Conservation (phyloP, 2,113 vertebrate genomes). For the Malurus cyaneus region DNA sequence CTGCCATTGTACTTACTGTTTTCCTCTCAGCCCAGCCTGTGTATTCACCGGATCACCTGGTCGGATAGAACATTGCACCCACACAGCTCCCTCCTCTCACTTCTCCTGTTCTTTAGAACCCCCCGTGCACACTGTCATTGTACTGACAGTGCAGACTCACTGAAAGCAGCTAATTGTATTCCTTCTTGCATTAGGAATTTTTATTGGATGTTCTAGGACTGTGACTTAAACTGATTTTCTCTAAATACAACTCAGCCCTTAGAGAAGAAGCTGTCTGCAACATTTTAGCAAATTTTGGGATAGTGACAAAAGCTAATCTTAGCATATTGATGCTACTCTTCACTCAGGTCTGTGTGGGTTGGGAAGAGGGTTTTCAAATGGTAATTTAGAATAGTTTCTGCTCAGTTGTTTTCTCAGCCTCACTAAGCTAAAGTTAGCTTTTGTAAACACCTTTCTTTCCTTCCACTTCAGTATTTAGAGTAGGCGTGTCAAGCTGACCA, state of each 20-base stretch:
- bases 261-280: not conserved
- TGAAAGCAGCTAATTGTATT: not conserved
- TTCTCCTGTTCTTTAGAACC: not conserved
- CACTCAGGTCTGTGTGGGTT: not conserved
- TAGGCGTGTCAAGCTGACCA: not conserved
- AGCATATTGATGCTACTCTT: not conserved
- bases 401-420: not conserved
- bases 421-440: not conserved
- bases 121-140: rapidly evolving
- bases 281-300: not conserved
- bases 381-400: not conserved
- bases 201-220: not conserved
- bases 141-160: not conserved
- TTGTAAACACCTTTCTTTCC: not conserved
- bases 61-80: not conserved
- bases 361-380: not conserved
- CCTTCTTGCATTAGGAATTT: not conserved
- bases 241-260: not conserved
- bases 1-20: not conserved
- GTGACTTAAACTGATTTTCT: not conserved
- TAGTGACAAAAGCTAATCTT: not conserved
- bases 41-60: not conserved
- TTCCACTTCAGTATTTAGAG: not conserved
- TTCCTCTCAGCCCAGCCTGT: not conserved
- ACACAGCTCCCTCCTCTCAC: constrained; percentile 38